Conservation (phyloP, 64 coral and sea anemone genomes). For the Astreopora myriophthalma region DNA sequence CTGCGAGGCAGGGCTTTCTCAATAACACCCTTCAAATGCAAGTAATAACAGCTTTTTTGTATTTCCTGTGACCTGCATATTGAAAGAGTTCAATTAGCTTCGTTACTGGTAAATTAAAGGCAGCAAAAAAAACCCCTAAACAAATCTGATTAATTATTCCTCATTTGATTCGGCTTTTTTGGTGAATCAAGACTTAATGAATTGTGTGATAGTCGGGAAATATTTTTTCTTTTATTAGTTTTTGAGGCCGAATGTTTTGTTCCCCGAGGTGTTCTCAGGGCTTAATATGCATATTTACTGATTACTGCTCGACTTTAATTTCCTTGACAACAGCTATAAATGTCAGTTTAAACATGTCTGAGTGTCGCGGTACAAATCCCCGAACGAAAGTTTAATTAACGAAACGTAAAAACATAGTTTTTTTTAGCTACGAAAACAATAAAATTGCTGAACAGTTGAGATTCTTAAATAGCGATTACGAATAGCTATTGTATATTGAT, state of each 20-base stretch:
- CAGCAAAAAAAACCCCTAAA: not conserved
- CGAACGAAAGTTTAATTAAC: too few relatives aligned
- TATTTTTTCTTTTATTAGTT: not conserved
- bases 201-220: not conserved
- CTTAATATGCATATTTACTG: not conserved
- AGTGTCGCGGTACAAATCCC: too few relatives aligned
- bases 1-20: not conserved
- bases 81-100: not conserved
- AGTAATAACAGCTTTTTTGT: too few relatives aligned
- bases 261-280: not conserved
- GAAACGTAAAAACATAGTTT: too few relatives aligned
- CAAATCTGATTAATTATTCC: not conserved
- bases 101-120: not conserved
- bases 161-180: not conserved
- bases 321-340: too few relatives aligned
- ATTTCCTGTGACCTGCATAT: not conserved
- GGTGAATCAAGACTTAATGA: not conserved
- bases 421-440: too few relatives aligned
- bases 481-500: too few relatives aligned
- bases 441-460: too few relatives aligned
- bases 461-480: too few relatives aligned
- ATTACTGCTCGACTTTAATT: constrained; percentile 2
- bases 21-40: not conserved
- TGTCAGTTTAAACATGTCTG: too few relatives aligned
- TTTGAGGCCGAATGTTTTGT: too few relatives aligned